Conservation (phyloP, 2,113 vertebrate genomes). For the Pygoscelis antarcticus region DNA sequence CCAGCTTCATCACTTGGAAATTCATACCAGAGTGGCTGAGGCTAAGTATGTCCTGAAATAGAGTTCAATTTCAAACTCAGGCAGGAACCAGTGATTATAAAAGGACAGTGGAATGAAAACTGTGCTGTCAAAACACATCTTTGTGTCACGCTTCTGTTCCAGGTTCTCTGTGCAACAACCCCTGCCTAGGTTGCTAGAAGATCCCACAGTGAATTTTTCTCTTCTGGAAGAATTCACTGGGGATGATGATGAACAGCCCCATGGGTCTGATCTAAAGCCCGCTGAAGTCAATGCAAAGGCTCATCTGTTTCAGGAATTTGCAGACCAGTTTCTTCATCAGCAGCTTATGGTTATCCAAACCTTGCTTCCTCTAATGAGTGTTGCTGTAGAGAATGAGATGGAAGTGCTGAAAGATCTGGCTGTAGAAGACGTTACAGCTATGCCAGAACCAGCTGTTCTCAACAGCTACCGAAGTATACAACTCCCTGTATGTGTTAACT, state of each 20-base stretch:
- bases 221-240: not conserved
- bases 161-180: not conserved
- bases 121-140: not conserved
- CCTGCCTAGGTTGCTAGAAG: not conserved
- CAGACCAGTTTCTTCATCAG: not conserved
- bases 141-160: not conserved
- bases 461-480: not conserved
- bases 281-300: not conserved
- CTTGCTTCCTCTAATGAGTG: not conserved
- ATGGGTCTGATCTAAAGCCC: not conserved
- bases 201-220: not conserved
- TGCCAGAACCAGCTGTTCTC: not conserved
- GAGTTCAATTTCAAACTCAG: not conserved
- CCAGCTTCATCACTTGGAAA: not conserved
- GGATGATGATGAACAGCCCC: not conserved
- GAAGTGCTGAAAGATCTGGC: not conserved
- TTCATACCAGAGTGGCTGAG: not conserved
- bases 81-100: not conserved
- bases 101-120: not conserved
- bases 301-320: not conserved
- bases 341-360: not conserved
- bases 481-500: not conserved
- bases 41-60: not conserved
- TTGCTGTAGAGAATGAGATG: not conserved
- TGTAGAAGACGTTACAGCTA: not conserved